Evolutionary conservation across 2,797 vertebrate genomes (phyloP), one percentile per base, ranked within the genome.

Genomic region (Platyrinchus mystaceus): DNA sequence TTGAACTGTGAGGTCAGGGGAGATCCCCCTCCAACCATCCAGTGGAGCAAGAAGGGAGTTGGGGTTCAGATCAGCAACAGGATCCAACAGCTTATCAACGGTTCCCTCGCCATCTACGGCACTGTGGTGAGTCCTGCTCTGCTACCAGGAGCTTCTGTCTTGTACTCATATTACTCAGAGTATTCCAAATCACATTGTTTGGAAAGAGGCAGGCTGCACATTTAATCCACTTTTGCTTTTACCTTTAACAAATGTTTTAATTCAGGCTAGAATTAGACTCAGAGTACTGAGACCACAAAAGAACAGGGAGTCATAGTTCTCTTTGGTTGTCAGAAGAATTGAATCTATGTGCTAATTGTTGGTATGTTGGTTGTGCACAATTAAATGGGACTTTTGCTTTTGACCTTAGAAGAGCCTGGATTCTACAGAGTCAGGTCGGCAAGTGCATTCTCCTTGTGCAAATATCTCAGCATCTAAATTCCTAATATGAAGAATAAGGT

Each of bases 61-160:
- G 98, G 98, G 22, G 62, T 99, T 84, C 97, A 97, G 39, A 98
- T 98, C 68, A 98, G 94, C 96, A 98, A 98, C 94, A 98, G 99
- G 85, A 98, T 99, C 87, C 98, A 69, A 32, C 99, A 99, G 67
- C 98, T 99, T 56, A 97, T 97, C 96, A 99, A 99, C 3, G 99
- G 99, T 83, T 99, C 99, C 50, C 97, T 99, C 27, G 99, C 99
- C 76, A 99, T 99, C 94, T 99, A 99, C 2, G 98, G 99, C 98
- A 99, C 99, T 5, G 98, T 98, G 94, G 99, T 99, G 98, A 94
- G 97, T 97, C 15, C 47, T 81, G 43, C 5, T 63, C 66, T 10
- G 4, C 2, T 46, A 6, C 1, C 3, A 11, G 24, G 32, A 34
- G 36, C 66, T 70, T 60, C 67, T 92, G 17, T 18, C 3, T 64